Conservation (phyloP, 2,113 vertebrate genomes). For the Engraulis encrasicolus region DNA sequence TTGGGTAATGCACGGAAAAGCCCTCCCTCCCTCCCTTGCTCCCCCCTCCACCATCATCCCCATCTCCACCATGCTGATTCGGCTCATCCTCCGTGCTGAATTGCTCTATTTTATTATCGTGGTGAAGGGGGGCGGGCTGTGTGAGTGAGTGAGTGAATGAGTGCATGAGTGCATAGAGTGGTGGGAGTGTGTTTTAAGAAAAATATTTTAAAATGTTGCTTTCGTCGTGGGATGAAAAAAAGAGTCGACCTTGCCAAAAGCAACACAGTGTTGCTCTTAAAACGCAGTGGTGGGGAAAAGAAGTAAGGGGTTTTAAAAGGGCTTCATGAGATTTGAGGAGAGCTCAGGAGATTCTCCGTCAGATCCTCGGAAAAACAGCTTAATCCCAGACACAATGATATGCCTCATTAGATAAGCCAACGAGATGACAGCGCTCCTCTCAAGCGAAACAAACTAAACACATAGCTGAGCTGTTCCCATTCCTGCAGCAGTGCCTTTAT, state of each 20-base stretch:
- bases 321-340: background rate
- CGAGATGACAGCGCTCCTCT: background rate
- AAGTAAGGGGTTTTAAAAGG: background rate
- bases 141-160: background rate
- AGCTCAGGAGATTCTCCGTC: background rate
- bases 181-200: background rate
- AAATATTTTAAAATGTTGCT: background rate
- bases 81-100: slow-evolving; percentile 5
- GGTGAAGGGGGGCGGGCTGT: background rate
- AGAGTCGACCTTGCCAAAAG: background rate
- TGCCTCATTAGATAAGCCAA: background rate
- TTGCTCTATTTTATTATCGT: background rate
- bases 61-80: slow-evolving; percentile 30
- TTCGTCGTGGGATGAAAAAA: too few species aligned
- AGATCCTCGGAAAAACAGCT: background rate
- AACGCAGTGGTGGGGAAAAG: background rate
- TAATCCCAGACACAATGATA: background rate
- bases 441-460: background rate
- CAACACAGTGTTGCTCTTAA: background rate
- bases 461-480: background rate
- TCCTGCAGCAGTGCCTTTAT: background rate
- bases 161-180: background rate
- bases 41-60: too few species aligned
- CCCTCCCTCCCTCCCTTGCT: slow-evolving; percentile 9
- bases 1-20: slow-evolving; percentile 36